Base-by-base conservation (phyloP, 2,113 vertebrate species). In the Alethe castanea region DNA sequence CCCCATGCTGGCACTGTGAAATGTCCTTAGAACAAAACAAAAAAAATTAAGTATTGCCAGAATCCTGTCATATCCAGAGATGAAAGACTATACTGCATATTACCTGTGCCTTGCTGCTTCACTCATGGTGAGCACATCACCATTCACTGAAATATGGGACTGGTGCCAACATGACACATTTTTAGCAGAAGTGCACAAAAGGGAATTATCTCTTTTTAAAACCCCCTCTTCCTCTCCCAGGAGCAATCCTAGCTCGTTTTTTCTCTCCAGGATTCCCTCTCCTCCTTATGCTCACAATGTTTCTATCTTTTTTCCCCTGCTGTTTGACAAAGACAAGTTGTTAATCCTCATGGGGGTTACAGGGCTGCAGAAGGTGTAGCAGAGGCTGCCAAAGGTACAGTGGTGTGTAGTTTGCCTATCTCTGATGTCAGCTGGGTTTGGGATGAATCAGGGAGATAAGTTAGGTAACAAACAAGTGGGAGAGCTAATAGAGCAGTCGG, bases 381-480 rank as follows among this genome's bases (percentile, higher is more conserved):
- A 36, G 36, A 44, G 57, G 53, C 77, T 81, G 77, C 29, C 1
- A 0, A 78, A 71, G 53, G 57, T 31, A 28, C 65, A 4, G 2
- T n/a, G 45, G 29, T 82, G 33, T 65, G 66, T 44, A 48, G 65
- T 69, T 83, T 82, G 81, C 61, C 11, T 86, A 1, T 83, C 70
- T 87, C 66, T 78, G 62, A 20, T 59, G 67, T 89, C 81, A 82
- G 53, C 61, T 59, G 53, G 40, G 24, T 67, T 87, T 92, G 65
- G 57, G 93, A 94, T 89, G 77, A 94, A 62, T 53, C 84, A 79
- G 83, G 62, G 28, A 85, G 86, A 9, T 53, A 80, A 80, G 36
- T 57, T 79, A 62, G 78, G 57, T 44, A 95, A 87, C 65, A 95
- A 95, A 94, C 40, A 79, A 79, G 89, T 85, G 69, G 91, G 89